Base-by-base conservation (phyloP, 1,140 invertebrate genomes). In the Brachionus koreanus region DNA sequence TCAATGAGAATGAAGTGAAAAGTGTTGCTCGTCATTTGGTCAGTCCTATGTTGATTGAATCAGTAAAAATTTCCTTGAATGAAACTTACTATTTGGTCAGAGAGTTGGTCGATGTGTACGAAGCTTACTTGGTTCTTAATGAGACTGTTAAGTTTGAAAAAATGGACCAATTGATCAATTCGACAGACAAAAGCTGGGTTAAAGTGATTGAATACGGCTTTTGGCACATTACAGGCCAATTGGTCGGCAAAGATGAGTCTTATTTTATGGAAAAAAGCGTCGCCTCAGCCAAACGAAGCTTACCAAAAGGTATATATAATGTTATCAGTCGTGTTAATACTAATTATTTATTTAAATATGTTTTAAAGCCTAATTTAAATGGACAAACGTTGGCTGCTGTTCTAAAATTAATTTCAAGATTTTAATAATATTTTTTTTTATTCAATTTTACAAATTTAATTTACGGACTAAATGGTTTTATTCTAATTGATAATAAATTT, bases 271-370 rank as follows among this genome's bases (percentile, higher is more conserved):
- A 69, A 6, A 69, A 69, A 19, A 39, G 9, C 3, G 5, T 7
- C n/a, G 23, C 19, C 2, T 12, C 25, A 16, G 37, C 12, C 19
- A 74, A 74, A 74, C 69, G 69, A 74, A 74, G 69, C 69, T 46
- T 74, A 46, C 39, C 69, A 43, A 33, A 74, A 74, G 42, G 69
- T 74, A 74, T 69, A 69, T 39, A 69, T 69, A 69, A 69, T 39
- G 65, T 69, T 69, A 42, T 69, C 35, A 69, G 16, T 37, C 65
- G 65, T 39, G 16, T 69, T 69, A 69, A 69, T 69, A 39, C 33
- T 69, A 69, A 69, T 69, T 69, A 69, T 69, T 69, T 69, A 69
- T 69, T 69, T 69, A 69, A 69, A 69, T 69, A 69, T 69, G 65
- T 69, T 69, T 69, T 69, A 39, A 69, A 69, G 65, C 65, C 65